Evolutionary conservation across 2,888 invertebrate genomes (phyloP), one percentile per base, ranked within the genome.

Genomic region (Athripsodes cinereus): DNA sequence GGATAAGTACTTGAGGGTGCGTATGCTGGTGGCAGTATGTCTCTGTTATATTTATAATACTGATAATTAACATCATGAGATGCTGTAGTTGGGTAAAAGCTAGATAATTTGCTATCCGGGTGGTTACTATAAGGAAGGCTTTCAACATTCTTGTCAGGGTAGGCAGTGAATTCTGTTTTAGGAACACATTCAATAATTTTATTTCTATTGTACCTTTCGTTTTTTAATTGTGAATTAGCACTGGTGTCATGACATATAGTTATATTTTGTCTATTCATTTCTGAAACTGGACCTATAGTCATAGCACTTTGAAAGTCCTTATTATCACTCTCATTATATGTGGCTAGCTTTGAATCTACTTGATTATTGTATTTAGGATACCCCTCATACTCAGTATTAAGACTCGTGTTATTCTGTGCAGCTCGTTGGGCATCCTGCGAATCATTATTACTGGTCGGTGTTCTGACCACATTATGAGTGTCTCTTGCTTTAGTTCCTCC

Each of bases 251-350:
- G 59, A 18, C 57, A 47, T 34, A 52, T 40, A n/a, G 59, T 53
- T 13, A 53, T 40, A 64, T 73, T 74, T 69, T 75, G 76, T 70
- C 76, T 76, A 65, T 79, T 78, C 68, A 74, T 74, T 67, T 78
- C 77, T 55, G 79, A 79, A 65, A 79, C 79, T 67, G 79, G 79
- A 70, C 79, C 79, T 67, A 79, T 76, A 58, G 78, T 74, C 78
- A 80, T 80, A 70, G 78, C 79, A 31, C 77, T 76, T 68, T 80
- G 79, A 68, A 79, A 79, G 70, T 79, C 79, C 73, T 80, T 80
- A 70, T 71, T 79, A 69, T 80, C 79, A 69, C 72, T 72, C 71
- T 68, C 74, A 56, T 57, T 57, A 71, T 72, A 78, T 72, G 68
- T 70, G 71, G 74, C 72, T 73, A 70, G 76, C 72, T 78, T 78